Conservation (phyloP, 2,888 invertebrate species). For the Timema podura region DNA sequence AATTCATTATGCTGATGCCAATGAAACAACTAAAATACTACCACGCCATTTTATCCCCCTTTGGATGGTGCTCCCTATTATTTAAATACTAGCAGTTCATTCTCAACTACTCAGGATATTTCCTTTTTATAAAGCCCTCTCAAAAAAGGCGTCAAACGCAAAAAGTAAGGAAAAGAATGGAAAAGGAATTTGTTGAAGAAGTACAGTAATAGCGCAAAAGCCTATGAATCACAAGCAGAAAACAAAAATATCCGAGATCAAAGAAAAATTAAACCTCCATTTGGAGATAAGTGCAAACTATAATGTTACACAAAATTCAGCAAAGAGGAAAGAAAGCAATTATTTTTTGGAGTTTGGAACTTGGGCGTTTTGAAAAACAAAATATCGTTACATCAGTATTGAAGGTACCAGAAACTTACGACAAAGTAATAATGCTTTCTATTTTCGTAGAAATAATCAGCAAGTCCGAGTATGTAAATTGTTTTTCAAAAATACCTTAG, state of each 20-base stretch:
- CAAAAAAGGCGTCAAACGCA: neutral
- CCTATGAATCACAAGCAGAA: neutral
- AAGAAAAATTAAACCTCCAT: neutral
- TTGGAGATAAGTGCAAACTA: neutral
- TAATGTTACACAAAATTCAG: neutral
- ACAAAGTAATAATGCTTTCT: neutral
- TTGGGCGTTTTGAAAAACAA: neutral
- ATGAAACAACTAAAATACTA: too few relatives aligned
- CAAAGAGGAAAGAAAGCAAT: neutral
- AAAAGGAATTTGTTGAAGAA: neutral
- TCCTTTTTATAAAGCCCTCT: neutral
- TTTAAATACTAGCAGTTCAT: neutral
- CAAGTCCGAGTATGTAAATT: slow-evolving; percentile 1
- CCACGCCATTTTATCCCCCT: neutral
- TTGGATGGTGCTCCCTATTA: neutral
- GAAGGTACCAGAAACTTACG: neutral
- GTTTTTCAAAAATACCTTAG: neutral
- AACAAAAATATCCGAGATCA: neutral
- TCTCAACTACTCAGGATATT: neutral
- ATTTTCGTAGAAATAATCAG: neutral
- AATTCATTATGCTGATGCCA: too few relatives aligned
- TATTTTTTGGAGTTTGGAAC: neutral
- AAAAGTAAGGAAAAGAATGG: neutral
- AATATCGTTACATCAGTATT: slow-evolving; percentile 3
- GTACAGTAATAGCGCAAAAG: neutral